A percentile compares a stretch with the other conserved stretches of the same genome.
Evolutionary conservation across 1,140 invertebrate genomes (phyloP).

Genomic region (Theocolax elegans): DNA sequence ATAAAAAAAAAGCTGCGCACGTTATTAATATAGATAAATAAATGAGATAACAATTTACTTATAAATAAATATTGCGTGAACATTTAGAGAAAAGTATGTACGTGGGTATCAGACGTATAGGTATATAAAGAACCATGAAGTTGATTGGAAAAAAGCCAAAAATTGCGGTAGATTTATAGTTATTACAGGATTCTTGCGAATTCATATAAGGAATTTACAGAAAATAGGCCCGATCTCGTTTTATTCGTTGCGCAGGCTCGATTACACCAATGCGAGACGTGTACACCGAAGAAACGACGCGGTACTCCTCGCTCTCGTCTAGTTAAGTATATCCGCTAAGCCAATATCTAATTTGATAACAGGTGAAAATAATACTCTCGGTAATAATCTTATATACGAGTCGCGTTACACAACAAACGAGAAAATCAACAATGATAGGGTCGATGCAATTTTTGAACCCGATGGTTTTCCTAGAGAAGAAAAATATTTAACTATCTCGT

Average conservation of each 20-base stretch:
- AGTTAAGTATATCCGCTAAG: conserved; percentile 7
- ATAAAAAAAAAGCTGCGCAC: no score
- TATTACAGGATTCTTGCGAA: conserved; percentile 9
- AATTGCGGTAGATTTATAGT: no score
- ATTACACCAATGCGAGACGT: conserved; percentile 13
- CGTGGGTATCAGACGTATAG: no score
- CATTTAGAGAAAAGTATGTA: no score
- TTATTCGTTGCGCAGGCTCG: conserved; percentile 3
- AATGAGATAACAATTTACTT: no score
- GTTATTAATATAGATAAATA: no score
- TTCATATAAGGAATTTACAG: conserved; percentile 15
- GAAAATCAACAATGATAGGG: conserved; percentile 24
- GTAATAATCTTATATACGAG: conserved; percentile 5
- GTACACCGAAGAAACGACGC: conserved; percentile 1
- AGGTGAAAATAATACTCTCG: conserved; percentile 32
- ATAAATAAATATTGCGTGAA: no score
- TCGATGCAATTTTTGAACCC: not conserved
- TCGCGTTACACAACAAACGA: conserved; percentile 33
- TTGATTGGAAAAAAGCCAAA: no score
- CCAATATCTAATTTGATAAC: conserved; percentile 42
- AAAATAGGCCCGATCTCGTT: conserved; percentile 27
- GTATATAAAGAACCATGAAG: no score
- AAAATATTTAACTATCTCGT: no score
- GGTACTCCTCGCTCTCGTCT: not conserved
- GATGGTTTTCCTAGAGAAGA: conserved; percentile 24